A percentile compares a stretch with the other conserved stretches of the same genome.
These are phyloP conservation scores for Drosophila pallidifrons DNA, from an alignment of 1,140 invertebrate species.

Conservation along the genomic window DNA sequence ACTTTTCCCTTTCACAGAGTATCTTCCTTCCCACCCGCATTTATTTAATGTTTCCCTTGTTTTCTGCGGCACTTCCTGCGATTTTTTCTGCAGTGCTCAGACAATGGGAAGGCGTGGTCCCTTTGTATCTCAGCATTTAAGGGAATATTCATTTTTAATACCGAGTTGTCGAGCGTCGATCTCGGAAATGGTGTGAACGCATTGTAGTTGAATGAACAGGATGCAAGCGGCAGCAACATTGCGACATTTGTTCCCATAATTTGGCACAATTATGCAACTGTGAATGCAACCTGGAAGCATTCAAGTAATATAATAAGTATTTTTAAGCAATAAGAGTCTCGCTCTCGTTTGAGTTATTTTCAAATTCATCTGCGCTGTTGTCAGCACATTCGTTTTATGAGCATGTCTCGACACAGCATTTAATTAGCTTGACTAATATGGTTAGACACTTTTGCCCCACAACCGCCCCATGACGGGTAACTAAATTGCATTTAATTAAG, in stretches of 20 bases:
- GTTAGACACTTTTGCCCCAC: neutral
- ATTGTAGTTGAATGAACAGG: conserved; percentile 1
- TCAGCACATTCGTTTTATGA: neutral
- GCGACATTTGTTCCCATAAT: neutral
- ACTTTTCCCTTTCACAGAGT: neutral
- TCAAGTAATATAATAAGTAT: neutral
- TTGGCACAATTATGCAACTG: neutral
- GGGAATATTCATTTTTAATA: conserved; percentile 11
- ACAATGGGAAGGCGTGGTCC: neutral
- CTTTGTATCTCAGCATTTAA: neutral
- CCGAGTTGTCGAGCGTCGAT: neutral
- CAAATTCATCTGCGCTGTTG: neutral
- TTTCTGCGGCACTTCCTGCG: neutral
- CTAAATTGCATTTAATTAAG: conserved; percentile 18
- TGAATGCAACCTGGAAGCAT: neutral
- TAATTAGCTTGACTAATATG: conserved; percentile 11
- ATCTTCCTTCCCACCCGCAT: neutral
- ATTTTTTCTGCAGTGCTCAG: neutral
- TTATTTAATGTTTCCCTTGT: neutral
- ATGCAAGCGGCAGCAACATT: neutral
- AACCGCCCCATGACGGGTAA: neutral
- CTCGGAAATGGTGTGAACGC: neutral
- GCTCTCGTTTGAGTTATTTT: neutral
- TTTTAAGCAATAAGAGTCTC: neutral
- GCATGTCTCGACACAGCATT: neutral